A percentile compares a stretch with the other conserved stretches of the same genome.
phyloP scores from a whole-genome alignment of 1,140 invertebrate species.

The Acromyrmex charruanus region DNA sequence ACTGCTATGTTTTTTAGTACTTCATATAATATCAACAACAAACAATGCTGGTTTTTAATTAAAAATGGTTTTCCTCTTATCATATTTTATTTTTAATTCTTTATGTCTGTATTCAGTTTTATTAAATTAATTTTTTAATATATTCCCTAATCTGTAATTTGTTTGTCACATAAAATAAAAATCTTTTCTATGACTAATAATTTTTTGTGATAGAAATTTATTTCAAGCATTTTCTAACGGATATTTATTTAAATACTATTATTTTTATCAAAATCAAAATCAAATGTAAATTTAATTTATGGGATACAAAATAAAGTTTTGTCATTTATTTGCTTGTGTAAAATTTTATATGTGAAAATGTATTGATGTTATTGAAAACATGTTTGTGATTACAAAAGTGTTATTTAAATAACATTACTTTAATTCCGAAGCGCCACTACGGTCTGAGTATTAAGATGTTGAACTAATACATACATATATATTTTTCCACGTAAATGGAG shows the following conservation, averaged over 20 bases:
- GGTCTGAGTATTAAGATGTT: too few relatives aligned
- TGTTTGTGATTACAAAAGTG: neutral
- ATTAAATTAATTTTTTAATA: neutral
- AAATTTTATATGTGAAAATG: neutral
- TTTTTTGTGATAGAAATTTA: neutral
- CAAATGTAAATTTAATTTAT: neutral
- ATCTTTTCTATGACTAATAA: neutral
- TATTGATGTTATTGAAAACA: neutral
- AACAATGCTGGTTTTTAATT: constrained; percentile 1
- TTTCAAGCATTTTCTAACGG: neutral
- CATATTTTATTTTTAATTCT: neutral
- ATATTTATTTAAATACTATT: constrained; percentile 1
- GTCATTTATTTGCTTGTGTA: neutral
- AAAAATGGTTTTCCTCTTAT: neutral
- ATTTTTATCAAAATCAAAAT: neutral
- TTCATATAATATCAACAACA: constrained; percentile 25
- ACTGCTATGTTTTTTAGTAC: neutral
- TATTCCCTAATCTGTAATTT: neutral
- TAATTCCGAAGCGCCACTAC: too few relatives aligned
- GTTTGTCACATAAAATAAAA: neutral
- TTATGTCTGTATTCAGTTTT: neutral
- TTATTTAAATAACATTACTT: too few relatives aligned
- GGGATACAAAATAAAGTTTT: neutral
- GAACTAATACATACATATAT: too few relatives aligned
- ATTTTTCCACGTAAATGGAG: too few relatives aligned